Evolutionary conservation across 2,113 vertebrate genomes (phyloP).

Genomic region (Entomyzon cyanotis): DNA sequence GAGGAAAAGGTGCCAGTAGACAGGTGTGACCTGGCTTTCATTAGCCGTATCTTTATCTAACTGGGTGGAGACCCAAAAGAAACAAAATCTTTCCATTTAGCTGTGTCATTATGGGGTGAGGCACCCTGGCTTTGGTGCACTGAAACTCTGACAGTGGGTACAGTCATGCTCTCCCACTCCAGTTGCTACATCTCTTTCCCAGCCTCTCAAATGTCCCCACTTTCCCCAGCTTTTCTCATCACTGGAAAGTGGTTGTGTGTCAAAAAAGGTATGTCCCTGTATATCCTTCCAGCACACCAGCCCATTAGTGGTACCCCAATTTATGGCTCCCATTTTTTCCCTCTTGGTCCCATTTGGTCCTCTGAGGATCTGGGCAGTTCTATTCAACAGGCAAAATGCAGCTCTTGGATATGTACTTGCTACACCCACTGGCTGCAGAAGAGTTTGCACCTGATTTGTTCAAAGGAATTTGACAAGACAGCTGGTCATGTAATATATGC

Average conservation of each 20-base stretch:
- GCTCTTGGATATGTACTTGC: rapidly evolving
- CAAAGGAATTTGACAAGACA: background rate
- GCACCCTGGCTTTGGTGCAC: slow-evolving; percentile 46
- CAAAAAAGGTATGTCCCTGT: background rate
- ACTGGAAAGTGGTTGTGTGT: background rate
- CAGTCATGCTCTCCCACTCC: slow-evolving; percentile 53
- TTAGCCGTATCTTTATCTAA: slow-evolving; percentile 57
- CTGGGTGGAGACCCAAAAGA: slow-evolving; percentile 62
- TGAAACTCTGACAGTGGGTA: slow-evolving; percentile 64
- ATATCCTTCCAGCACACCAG: background rate
- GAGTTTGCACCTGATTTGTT: background rate
- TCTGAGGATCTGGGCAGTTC: background rate
- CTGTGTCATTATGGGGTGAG: slow-evolving; percentile 65
- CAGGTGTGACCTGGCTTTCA: slow-evolving; percentile 63
- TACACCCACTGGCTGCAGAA: background rate
- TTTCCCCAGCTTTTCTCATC: background rate
- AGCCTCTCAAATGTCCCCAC: background rate
- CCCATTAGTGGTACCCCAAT: rapidly evolving
- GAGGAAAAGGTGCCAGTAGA: slow-evolving; percentile 59
- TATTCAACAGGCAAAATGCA: background rate
- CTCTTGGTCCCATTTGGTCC: background rate
- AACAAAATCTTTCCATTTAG: slow-evolving; percentile 63
- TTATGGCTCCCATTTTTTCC: background rate
- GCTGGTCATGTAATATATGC: background rate
- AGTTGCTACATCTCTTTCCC: slow-evolving; percentile 39